These are phyloP conservation scores for Lophura swinhoii DNA, from an alignment of 2,797 vertebrate species.

Conservation along the genomic window DNA sequence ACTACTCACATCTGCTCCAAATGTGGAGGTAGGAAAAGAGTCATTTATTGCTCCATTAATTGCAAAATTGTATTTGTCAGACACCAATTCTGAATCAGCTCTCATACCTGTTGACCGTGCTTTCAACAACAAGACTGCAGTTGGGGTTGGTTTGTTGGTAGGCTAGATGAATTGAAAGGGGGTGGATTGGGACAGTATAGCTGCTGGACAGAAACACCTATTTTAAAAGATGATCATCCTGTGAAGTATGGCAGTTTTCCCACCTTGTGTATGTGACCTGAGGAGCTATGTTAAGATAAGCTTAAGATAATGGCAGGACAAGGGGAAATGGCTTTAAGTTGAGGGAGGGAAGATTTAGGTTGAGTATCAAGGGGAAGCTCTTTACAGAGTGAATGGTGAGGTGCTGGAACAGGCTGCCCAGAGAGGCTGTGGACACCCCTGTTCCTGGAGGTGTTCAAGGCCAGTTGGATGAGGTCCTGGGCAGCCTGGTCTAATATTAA, in stretches of 20 bases:
- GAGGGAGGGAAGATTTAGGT: too few relatives aligned
- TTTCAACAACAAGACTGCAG: neutral
- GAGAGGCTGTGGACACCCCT: too few relatives aligned
- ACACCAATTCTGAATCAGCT: neutral
- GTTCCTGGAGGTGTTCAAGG: too few relatives aligned
- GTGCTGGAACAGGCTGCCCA: too few relatives aligned
- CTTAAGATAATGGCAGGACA: too few relatives aligned
- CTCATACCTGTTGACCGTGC: neutral
- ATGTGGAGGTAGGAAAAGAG: accelerated
- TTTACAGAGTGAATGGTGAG: too few relatives aligned
- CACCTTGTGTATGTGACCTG: neutral
- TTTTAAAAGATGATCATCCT: neutral
- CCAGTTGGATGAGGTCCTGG: too few relatives aligned
- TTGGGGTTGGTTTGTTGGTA: neutral
- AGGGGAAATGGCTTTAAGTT: too few relatives aligned
- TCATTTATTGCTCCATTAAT: neutral
- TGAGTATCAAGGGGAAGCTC: too few relatives aligned
- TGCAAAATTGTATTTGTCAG: neutral
- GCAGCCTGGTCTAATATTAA: too few relatives aligned
- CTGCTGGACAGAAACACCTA: neutral
- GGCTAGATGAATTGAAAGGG: neutral
- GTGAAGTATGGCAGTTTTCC: neutral
- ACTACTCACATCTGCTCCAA: neutral
- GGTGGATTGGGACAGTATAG: neutral
- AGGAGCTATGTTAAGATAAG: neutral